Evolutionary conservation across 2,888 invertebrate species (phyloP), one percentile per base, ranked within the genome.

Genomic region (Lysandra coridon): DNA sequence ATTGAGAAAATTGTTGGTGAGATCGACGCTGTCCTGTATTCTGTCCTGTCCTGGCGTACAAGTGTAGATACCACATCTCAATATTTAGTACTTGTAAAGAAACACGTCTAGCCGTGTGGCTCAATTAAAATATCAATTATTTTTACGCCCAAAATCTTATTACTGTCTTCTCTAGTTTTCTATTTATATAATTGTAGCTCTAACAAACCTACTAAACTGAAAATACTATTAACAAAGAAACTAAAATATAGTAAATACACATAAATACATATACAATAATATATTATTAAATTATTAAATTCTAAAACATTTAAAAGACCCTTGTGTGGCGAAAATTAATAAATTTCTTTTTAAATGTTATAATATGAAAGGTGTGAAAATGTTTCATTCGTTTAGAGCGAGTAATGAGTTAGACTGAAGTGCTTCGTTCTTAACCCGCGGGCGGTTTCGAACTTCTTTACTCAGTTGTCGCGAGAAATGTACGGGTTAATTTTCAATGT

Each of bases 401-500:
- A 85, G 88, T 91, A 91, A 92, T 90, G 89, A 91, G 90, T 87
- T 88, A 87, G 86, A 88, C 64, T 64, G 23, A 88, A 85, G 85
- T 87, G 86, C 87, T 87, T 85, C 83, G 85, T 84, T 84, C 84
- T 85, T 86, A 85, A 83, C 84, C 85, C 93, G 90, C 86, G 88
- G 94, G 92, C 92, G 90, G 92, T 92, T 91, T 90, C 86, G 91
- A 94, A 94, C 87, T 94, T 94, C 89, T 85, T 88, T 88, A 89
- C 91, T 91, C 90, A 91, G 89, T 93, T 93, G 93, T 93, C 92
- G 92, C 91, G 85, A 85, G 87, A 92, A 94, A 94, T 94, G 93
- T 94, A 94, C 93, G 92, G 91, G 90, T 93, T 93, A 93, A 94
- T 94, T 93, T 94, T 92, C 92, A 93, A 91, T 92, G 88, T 90